Base-by-base conservation (phyloP, 2,797 vertebrate genomes). In the Aplochiton taeniatus region DNA sequence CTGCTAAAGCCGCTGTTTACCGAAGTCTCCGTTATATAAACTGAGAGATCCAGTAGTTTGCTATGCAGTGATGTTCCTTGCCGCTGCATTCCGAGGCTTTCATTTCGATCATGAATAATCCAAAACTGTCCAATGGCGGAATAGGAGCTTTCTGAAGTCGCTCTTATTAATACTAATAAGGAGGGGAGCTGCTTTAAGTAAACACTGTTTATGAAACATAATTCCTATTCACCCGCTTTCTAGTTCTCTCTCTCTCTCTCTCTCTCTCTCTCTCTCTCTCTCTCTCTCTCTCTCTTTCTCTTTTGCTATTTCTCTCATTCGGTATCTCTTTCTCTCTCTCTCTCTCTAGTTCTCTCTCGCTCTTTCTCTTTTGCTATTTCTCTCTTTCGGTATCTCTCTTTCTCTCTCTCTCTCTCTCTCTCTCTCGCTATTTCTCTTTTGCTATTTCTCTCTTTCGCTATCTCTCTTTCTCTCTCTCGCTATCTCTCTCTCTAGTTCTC, bases 91-190 rank as follows among this genome's bases (percentile, higher is more conserved):
- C 76, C 56, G 62, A 73, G 83, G 76, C 87, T 90, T 90, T 89
- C 83, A 83, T 84, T 90, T 72, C 76, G 73, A 73, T 88, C 90
- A 91, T 92, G 83, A 91, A 92, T 92, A 87, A 91, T 90, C 87
- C 82, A 91, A 79, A 89, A 89, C 85, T 81, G 83, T 90, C 89
- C 88, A 84, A 87, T 85, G 86, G 82, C 84, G 74, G 86, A 89
- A 91, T 91, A 86, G 72, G 67, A 86, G 86, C 83, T 88, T 84
- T 92, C 87, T 89, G 91, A 91, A 90, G 90, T 89, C 74, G 42
- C 82, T 79, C 83, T 77, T 89, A 91, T 92, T 90, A 93, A 92
- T 93, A 93, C 90, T 91, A 90, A 92, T 91, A 81, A 92, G 89
- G 82, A 77, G 19, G 77, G 64, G 79, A 75, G 75, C 74, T 79